Percentiles rank a stretch among this genome's conserved stretches.
phyloP scores from a whole-genome alignment of 64 coral and sea anemone species.

The Orbicella faveolata region DNA sequence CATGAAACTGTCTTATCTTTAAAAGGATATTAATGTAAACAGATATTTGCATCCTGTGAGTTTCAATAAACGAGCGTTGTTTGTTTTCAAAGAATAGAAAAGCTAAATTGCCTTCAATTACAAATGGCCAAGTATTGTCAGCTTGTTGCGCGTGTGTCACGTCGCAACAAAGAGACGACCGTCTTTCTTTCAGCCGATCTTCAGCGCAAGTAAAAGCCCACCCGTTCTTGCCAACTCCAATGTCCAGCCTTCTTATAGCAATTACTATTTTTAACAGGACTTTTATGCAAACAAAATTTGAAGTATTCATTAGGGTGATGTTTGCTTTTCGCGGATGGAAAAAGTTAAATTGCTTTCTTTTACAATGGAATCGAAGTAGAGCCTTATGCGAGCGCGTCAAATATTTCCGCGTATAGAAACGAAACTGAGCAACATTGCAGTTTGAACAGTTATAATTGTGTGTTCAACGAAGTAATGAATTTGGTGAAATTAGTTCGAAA shows the following conservation, averaged over 20 bases:
- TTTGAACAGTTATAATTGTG: not conserved
- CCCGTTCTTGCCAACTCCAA: not conserved
- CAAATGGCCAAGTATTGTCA: not conserved
- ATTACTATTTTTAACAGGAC: not conserved
- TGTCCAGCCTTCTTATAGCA: not conserved
- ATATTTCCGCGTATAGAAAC: not conserved
- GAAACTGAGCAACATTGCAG: not conserved
- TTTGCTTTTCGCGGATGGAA: not conserved
- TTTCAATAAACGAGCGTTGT: not conserved
- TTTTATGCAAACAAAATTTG: not conserved
- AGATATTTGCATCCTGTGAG: conserved; percentile 6
- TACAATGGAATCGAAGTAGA: not conserved
- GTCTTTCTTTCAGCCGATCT: not conserved
- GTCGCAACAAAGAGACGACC: not conserved
- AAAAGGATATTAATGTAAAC: not conserved
- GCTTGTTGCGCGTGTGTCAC: not conserved
- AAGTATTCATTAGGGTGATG: not conserved
- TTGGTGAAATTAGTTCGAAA: not conserved
- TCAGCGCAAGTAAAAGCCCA: not conserved
- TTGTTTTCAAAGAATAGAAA: not conserved
- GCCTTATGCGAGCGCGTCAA: not conserved
- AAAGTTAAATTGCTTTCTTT: not conserved
- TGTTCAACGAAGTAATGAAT: not conserved
- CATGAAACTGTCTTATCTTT: too few relatives aligned
- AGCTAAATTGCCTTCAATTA: not conserved